phyloP scores from a whole-genome alignment of 2,797 vertebrate species.

The Clarias fuscus region DNA sequence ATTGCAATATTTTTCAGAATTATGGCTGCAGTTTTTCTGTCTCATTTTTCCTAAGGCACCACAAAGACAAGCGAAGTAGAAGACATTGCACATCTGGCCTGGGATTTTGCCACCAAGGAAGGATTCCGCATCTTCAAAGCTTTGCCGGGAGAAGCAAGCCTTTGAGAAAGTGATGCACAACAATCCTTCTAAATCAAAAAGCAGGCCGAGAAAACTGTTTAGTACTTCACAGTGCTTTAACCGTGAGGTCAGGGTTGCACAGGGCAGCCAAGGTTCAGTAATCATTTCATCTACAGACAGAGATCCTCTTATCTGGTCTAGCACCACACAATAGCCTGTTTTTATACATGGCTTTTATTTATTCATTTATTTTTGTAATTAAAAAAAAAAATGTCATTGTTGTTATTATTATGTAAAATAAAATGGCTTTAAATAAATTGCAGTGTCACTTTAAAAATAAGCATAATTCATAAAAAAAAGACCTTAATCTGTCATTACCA shows the following conservation, averaged over 20 bases:
- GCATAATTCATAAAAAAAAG: neutral
- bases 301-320: neutral
- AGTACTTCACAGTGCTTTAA: neutral
- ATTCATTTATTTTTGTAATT: too few relatives aligned
- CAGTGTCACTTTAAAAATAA: neutral
- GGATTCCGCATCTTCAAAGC: conserved; percentile 80
- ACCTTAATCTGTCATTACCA: neutral
- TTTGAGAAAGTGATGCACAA: neutral
- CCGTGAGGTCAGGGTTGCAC: neutral
- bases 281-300: neutral
- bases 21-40: neutral
- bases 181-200: neutral
- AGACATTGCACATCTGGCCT: conserved; percentile 72
- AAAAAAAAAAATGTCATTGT: too few relatives aligned
- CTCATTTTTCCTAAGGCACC: neutral
- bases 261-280: too few relatives aligned
- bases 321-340: too few relatives aligned
- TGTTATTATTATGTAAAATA: neutral
- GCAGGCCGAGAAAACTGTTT: neutral
- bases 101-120: conserved; percentile 82
- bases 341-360: neutral
- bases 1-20: neutral
- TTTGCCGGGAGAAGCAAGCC: conserved; percentile 46
- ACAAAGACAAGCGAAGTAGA: conserved; percentile 50
- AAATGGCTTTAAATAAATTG: neutral